Percentiles rank a stretch among this genome's conserved stretches.
Evolutionary conservation across 2,888 invertebrate species (phyloP).

Genomic region (Drosophila niveifrons): DNA sequence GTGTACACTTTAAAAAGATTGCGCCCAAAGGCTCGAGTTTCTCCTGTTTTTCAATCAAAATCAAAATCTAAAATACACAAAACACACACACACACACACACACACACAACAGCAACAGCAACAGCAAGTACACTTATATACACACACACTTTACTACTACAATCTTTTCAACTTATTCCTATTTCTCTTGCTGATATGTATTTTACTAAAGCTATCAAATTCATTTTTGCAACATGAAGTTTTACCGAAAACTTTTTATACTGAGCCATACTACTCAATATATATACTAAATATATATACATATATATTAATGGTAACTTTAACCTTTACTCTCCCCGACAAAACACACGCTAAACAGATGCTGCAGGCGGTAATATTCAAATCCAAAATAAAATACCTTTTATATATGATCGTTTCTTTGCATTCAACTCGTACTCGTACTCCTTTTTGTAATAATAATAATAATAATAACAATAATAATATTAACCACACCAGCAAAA

Average conservation of each 20-base stretch:
- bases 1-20: constrained; percentile 16
- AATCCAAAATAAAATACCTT: constrained; percentile 24
- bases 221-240: constrained; percentile 4
- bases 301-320: constrained; percentile 74
- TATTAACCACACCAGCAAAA: constrained; percentile 35
- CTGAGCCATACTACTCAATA: not conserved
- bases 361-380: constrained; percentile 83
- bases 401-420: constrained; percentile 44
- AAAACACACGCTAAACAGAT: constrained; percentile 82
- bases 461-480: too few species aligned
- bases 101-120: too few species aligned
- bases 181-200: constrained; percentile 46
- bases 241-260: not conserved
- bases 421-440: constrained; percentile 42
- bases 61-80: not conserved
- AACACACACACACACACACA: constrained; percentile 8
- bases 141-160: constrained; percentile 7
- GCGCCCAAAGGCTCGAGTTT: constrained; percentile 16
- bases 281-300: too few species aligned
- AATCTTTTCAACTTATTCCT: constrained; percentile 62
- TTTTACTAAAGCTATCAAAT: constrained; percentile 18
- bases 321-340: constrained; percentile 66
- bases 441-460: constrained; percentile 36
- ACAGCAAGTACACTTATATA: not conserved
- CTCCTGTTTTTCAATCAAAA: constrained; percentile 19